Base-by-base conservation (phyloP, 2,888 invertebrate species). In the Andrena hattorfiana region DNA sequence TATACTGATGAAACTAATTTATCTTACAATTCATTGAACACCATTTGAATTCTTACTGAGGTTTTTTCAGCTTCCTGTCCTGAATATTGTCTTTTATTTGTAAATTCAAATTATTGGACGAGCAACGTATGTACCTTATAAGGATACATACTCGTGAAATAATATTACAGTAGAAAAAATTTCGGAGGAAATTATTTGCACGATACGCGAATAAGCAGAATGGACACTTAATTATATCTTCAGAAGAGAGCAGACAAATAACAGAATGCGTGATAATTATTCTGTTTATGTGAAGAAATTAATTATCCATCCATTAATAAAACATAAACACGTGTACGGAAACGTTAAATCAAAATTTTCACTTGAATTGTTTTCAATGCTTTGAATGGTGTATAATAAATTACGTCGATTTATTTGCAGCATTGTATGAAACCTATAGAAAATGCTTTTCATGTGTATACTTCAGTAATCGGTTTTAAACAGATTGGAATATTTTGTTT, bases 251-350 rank as follows among this genome's bases (percentile, higher is more conserved):
- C 23, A 20, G 23, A 54, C 23, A 54, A 23, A 23, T 54, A 54
- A 56, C 56, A 56, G 56, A 56, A 56, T 56, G 23, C 23, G 26
- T 10, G 23, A 56, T 56, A 56, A 56, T 56, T 56, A 56, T 56
- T 56, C 56, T 56, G 20, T 10, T 23, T 54, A 10, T 20, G 23
- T 3, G 8, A 54, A 10, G 8, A n/a, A 54, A 54, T 54, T 23
- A 54, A 54, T 54, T 54, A 54, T 23, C 54, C 8, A 54, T 23
- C 23, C 2, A 20, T 54, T 54, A 23, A 54, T 54, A 54, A 20
- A 54, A 54, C 54, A 20, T 54, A 54, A 54, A 20, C 8, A 42
- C 5, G 16, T 42, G 42, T 5, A 16, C 13, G 42, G 42, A 16
- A 42, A 42, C 16, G 42, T 42, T 42, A 42, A 42, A 42, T 42